Base-by-base conservation (phyloP, 2,888 invertebrate species). In the Rotaria magnacalcarata region DNA sequence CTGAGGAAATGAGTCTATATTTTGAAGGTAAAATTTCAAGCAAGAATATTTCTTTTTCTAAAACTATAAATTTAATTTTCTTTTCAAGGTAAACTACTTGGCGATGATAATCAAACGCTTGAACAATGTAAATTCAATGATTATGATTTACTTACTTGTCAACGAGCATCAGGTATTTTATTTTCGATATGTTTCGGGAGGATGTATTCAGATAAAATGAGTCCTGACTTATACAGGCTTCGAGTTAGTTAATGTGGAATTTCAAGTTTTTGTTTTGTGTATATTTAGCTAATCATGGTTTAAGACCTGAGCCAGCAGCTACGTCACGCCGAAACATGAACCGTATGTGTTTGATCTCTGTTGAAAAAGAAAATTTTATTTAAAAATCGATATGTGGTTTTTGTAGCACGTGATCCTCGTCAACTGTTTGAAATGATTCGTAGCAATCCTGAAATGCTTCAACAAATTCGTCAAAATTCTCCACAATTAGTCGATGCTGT, bases 401-500 rank as follows among this genome's bases (percentile, higher is more conserved):
- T 80, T 80, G 2, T 41, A 80, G 80, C 80, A 24, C 24, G 24
- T 10, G 41, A 47, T 47, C 80, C 80, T 41, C 80, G 34, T 19
- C 43, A 80, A 24, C 47, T 80, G 8, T 80, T 80, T 47, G 47
- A 43, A 14, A 24, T 41, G n/a, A 0, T 80, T 7, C 80, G 80
- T 47, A 85, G 85, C 7, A 75, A 86, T 85, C 85, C 85, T 43
- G 41, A 47, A 1, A 19, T 75, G 11, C 74, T 86, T 16, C 85
- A 85, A 34, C 10, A 50, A 56, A 24, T 85, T 56, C 56, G 84
- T 24, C 86, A 52, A 56, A 34, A 80, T 50, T 74, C 74, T 85
- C 86, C 86, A 34, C 85, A 85, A 43, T 11, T 86, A 84, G 85
- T 58, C 19, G 84, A 85, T 52, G 85, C 85, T 21, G 80, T 86